Base-by-base conservation (phyloP, 2,113 vertebrate species). In the Trichechus manatus region DNA sequence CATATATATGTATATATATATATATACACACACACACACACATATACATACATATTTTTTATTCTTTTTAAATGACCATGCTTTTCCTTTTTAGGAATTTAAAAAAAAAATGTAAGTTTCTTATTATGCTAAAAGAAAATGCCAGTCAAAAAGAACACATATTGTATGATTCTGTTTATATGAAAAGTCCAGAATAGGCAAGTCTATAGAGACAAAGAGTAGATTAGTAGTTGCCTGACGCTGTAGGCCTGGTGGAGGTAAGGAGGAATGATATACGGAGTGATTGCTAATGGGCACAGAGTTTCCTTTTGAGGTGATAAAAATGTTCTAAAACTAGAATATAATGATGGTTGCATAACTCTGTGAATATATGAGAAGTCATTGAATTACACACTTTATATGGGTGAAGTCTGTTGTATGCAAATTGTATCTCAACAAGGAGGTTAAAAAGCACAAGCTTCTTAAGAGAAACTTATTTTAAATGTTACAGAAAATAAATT, bases 381-480 rank as follows among this genome's bases (percentile, higher is more conserved):
- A 74, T 3, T 78, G 3, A 81, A 82, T 72, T 80, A 64, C 25
- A 29, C n/a, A 66, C 6, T 63, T 95, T 42, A 63, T n/a, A 50
- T 36, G 61, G 80, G 1, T 86, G 13, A 66, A 86, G 56, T 93
- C 17, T 89, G 53, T 89, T 29, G 39, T 27, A 36, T 63, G 6
- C 36, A 74, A 53, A 17, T 85, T 78, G 61, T 29, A 89, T n/a
- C 47, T 47, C 14, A 79, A 80, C 44, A 64, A 39, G 78, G 27
- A n/a, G 10, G 23, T n/a, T 63, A 3, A 63, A 78, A 68, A 86
- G 59, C 66, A 77, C 39, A 64, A 53, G 22, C 36, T 89, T 96
- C 68, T 81, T 83, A 63, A 72, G 15, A 78, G 22, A 85, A 91
- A 78, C 44, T 91, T 61, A 84, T 36, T 82, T 87, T 92, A 22